phyloP scores from a whole-genome alignment of 2,113 vertebrate genomes.

The Motacilla alba region DNA sequence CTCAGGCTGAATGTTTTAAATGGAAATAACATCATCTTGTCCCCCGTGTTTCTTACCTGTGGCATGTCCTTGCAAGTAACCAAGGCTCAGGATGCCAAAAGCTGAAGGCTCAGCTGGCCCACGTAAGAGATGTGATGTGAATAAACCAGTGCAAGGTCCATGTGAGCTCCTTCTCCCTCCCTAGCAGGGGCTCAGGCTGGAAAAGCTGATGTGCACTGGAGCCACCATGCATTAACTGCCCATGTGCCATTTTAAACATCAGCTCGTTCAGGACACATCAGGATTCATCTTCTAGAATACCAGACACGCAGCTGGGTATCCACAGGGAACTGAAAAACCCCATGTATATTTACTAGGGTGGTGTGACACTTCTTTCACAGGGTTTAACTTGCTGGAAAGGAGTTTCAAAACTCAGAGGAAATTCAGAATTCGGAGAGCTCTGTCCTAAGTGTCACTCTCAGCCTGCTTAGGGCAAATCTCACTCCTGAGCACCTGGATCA shows the following conservation, averaged over 20 bases:
- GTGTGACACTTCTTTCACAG: rapidly evolving
- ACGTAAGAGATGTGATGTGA: neutral
- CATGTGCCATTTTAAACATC: neutral
- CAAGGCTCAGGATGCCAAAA: neutral
- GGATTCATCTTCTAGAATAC: neutral
- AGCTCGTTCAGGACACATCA: neutral
- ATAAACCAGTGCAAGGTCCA: constrained; percentile 6
- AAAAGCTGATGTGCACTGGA: neutral
- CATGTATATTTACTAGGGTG: rapidly evolving
- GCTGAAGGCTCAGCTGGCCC: constrained; percentile 10
- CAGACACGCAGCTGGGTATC: neutral
- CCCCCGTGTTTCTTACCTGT: neutral
- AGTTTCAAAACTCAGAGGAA: neutral
- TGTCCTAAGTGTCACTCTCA: neutral
- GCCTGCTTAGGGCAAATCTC: neutral
- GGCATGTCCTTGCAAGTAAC: neutral
- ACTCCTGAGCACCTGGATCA: neutral
- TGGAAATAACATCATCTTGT: neutral
- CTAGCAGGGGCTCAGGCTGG: neutral
- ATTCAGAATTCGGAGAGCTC: neutral
- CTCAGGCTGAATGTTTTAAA: neutral
- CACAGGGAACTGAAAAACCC: neutral
- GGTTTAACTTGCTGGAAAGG: neutral
- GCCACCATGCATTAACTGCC: neutral
- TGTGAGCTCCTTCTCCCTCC: neutral